Evolutionary conservation across 2,888 invertebrate genomes (phyloP).

Genomic region (Heliconius cydno): DNA sequence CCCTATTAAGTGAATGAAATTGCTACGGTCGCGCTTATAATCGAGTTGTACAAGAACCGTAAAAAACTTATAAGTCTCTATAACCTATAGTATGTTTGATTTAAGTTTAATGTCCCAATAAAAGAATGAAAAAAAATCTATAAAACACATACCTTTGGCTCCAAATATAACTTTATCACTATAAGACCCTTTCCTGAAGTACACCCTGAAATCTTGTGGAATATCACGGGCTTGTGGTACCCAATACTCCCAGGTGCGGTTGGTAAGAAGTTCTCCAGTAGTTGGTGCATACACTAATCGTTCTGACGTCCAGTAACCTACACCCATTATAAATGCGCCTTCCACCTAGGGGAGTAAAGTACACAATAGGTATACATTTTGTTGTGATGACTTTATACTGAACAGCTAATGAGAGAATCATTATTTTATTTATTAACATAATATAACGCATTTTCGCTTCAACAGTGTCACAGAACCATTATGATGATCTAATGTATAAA

Average conservation of each 20-base stretch:
- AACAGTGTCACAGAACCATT: no score
- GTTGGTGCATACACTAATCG: slow-evolving; percentile 83
- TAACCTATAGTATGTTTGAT: neutral
- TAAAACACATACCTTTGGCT: slow-evolving; percentile 57
- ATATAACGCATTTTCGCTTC: no score
- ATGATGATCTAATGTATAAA: no score
- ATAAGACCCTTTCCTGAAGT: slow-evolving; percentile 68
- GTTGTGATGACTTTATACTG: no score
- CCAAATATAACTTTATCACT: slow-evolving; percentile 53
- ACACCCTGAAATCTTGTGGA: slow-evolving; percentile 86
- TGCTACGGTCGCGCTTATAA: no score
- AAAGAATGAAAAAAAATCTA: neutral
- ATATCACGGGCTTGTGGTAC: slow-evolving; percentile 87
- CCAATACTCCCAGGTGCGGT: slow-evolving; percentile 89
- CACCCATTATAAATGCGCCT: slow-evolving; percentile 88
- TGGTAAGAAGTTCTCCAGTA: slow-evolving; percentile 85
- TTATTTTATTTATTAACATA: no score
- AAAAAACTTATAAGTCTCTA: no score
- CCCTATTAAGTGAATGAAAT: no score
- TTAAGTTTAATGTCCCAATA: neutral
- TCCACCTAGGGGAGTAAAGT: slow-evolving; percentile 64
- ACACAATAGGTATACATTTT: no score
- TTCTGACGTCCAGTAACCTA: slow-evolving; percentile 88
- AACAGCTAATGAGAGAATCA: no score
- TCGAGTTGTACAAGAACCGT: no score